Evolutionary conservation across 1,140 invertebrate genomes (phyloP), one percentile per base, ranked within the genome.

Genomic region (Magallana gigas): DNA sequence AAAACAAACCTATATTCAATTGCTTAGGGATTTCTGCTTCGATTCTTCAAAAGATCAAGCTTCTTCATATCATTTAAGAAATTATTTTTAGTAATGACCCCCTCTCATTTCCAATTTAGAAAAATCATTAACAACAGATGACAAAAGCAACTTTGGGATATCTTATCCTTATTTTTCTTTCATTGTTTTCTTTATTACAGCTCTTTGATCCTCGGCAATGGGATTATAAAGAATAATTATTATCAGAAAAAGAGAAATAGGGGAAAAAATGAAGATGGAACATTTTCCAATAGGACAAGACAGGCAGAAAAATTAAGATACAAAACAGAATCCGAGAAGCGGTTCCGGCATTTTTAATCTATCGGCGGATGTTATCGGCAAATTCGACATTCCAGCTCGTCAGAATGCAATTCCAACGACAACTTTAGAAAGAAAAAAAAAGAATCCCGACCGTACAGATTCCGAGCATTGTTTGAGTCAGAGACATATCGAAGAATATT

Each of bases 321-420:
- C 36, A 76, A 76, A 76, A 76, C 68, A 76, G 68, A 11, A 29
- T 11, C 14, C 18, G 23, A 29, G 36, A 76, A 76, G 29, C 68
- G 36, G 23, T 76, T 76, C 23, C 68, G 68, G 36, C 23, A 36
- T 76, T 36, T 76, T 29, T 76, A 76, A 76, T 76, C 68, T 76
- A 12, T 76, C 23, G 14, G 68, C 18, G 23, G 68, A 76, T 76
- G 68, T 9, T n/a, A 14, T 64, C 23, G 18, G 68, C 23, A 29
- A 8, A 23, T 36, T 18, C 12, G 23, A 12, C 18, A 76, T 76
- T 76, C 23, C 23, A 9, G 18, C 18, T 71, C 23, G 18, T 11
- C 18, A 18, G 29, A 23, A 36, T 29, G 68, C 68, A 23, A 48
- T 76, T 76, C 12, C 2, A 76, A 76, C 68, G 68, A 76, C 68